Base-by-base conservation (phyloP, 30 jellyfish, hydroid and myxozoan species). In the Hydractinia symbiolongicarpus region DNA sequence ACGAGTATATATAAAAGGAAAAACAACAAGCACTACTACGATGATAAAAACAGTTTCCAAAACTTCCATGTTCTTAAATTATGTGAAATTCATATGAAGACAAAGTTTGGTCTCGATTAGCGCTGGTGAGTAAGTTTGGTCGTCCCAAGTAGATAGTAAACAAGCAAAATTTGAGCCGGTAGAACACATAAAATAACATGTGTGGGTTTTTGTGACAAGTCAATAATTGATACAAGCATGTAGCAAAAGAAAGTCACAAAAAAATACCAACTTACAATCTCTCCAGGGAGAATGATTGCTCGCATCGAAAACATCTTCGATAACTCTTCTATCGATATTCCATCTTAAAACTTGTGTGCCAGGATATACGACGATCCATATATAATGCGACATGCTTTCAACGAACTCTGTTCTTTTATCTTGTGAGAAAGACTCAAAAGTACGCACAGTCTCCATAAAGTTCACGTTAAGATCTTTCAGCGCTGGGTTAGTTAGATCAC, bases 301-400 rank as follows among this genome's bases (percentile, higher is more conserved):
- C 14, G 94, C 93, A 81, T 93, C 96, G 53, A 87, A 55, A 53
- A 52, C 67, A 11, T 84, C 91, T 66, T 76, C 95, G 50, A 87
- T 44, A 53, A 5, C 76, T 57, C 98, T 75, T 19, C 68, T 73
- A 61, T 93, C 94, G 8, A 93, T 96, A 84, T 93, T 81, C 96
- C 95, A 87, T 44, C 96, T 76, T 54, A 58, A 85, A 4, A 93
- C 95, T n/a, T 57, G 55, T 6, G 98, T 93, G 10, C 98, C 96
- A 53, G 96, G 98, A 58, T 82, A 93, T 21, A 85, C 79, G n/a
- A 83, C 96, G 9, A 93, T 79, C 98, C 98, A 93, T n/a, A 93
- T 88, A 66, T 89, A 67, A 79, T 78, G 55, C 5, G 95, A 14
- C 44, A 30, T 30, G 44, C 44, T 30, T 20, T 72, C 88, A 19